Base-by-base conservation (phyloP, 2,113 vertebrate genomes). In the Trogon melanurus region DNA sequence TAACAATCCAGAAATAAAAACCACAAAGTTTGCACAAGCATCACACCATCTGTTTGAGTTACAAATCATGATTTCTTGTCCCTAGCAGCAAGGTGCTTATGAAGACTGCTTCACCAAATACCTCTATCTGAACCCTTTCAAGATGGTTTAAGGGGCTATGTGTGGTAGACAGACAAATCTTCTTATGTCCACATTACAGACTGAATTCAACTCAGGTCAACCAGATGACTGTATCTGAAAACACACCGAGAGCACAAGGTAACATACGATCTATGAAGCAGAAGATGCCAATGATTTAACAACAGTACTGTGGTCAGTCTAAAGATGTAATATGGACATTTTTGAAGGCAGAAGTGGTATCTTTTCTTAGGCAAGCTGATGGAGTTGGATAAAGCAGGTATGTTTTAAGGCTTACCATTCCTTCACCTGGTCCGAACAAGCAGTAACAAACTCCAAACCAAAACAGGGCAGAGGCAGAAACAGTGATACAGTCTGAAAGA, bases 11-110 rank as follows among this genome's bases (percentile, higher is more conserved):
- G 32, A 84, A 92, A 74, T 53, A 81, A 74, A 84, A 10, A 0
- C 2, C 3, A 14, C 25, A 7, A 44, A 57, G 3, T 83, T 1
- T 73, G 62, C 26, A 74, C 17, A 74, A 62, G n/a, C 0, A 0
- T 70, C 25, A 66, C 73, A 51, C 10, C 2, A 2, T 51, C 26
- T 2, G 0, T 56, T 53, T 85, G 19, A 93, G 34, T 75, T 79
- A 65, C 5, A 23, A 85, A 19, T 75, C 45, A 65, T 3, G 2
- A 18, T 20, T 76, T 20, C 16, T 85, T 41, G 53, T 56, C 50
- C 26, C 76, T 19, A 73, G 36, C 7, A 92, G 9, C 5, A 13
- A 66, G 21, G 50, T 69, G 65, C 76, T 82, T 70, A 91, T 87
- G 65, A 89, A 74, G 23, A 0, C 38, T 79, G 11, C 11, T 85